Evolutionary conservation across 2,113 vertebrate species (phyloP).

Genomic region (Tupaia chinensis): DNA sequence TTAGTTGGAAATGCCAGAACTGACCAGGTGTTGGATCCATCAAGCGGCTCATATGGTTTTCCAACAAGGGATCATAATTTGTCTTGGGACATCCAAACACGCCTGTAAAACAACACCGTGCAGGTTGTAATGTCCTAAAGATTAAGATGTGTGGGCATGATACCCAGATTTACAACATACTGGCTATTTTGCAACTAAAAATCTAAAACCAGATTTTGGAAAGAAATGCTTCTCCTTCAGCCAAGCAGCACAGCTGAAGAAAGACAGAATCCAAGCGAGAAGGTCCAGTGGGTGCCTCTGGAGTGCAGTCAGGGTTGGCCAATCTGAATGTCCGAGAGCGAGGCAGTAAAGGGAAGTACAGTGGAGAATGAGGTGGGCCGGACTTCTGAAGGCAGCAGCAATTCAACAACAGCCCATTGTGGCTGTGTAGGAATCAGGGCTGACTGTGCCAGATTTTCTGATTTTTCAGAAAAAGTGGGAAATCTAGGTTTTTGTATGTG

Average conservation of each 20-base stretch:
- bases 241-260: slow-evolving; percentile 60
- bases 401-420: background rate
- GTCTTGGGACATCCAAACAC: slow-evolving; percentile 35
- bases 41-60: background rate
- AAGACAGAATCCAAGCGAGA: slow-evolving; percentile 2
- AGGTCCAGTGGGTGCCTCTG: background rate
- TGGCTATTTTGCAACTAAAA: slow-evolving; percentile 58
- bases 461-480: slow-evolving; percentile 31
- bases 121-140: slow-evolving; percentile 43
- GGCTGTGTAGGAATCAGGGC: background rate
- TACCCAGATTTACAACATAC: slow-evolving; percentile 58
- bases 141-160: slow-evolving; percentile 54
- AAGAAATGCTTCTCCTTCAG: slow-evolving; percentile 42
- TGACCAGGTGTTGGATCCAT: background rate
- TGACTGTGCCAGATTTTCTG: background rate
- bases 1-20: slow-evolving; percentile 26
- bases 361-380: background rate
- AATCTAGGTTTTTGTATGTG: background rate
- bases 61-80: slow-evolving; percentile 59
- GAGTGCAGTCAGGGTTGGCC: background rate
- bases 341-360: background rate
- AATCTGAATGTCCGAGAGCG: background rate
- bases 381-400: background rate
- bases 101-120: slow-evolving; percentile 52
- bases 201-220: slow-evolving; percentile 68